Evolutionary conservation across 2,797 vertebrate species (phyloP).

Genomic region (Poeciliopsis paucimaculata): DNA sequence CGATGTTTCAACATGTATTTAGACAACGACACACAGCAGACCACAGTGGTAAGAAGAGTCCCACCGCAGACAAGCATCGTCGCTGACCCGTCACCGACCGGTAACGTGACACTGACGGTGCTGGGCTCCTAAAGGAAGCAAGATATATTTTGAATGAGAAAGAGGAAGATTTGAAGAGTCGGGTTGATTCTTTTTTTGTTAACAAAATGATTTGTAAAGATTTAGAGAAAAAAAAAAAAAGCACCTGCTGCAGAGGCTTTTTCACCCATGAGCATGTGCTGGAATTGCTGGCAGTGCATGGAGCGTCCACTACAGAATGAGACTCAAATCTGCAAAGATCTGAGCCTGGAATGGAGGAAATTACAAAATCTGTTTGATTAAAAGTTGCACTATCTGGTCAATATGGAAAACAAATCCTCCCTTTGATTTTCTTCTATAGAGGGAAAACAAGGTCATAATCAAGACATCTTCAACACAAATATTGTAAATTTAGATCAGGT

Average conservation of each 20-base stretch:
- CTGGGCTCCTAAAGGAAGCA: conserved; percentile 50
- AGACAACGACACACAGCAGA: conserved; percentile 83
- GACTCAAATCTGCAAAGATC: conserved; percentile 25
- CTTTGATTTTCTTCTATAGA: not conserved
- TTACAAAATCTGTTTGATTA: not conserved
- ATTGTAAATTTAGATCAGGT: not conserved
- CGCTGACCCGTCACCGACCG: conserved; percentile 86
- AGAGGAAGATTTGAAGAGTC: not conserved
- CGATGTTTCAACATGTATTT: conserved; percentile 81
- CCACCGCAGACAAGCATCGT: conserved; percentile 78
- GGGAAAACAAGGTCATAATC: not conserved
- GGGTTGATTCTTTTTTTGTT: not conserved
- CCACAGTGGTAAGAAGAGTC: conserved; percentile 84
- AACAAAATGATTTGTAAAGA: not conserved
- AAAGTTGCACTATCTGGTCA: not conserved
- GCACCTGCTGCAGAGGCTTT: conserved; percentile 68
- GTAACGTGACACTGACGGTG: conserved; percentile 76
- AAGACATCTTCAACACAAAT: not conserved
- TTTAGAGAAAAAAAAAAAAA: not conserved
- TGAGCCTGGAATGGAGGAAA: conserved; percentile 56
- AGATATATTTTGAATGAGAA: conserved; percentile 6
- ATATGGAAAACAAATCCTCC: not conserved
- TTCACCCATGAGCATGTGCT: conserved; percentile 81
- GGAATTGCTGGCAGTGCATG: conserved; percentile 73
- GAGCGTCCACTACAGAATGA: conserved; percentile 59